These are phyloP conservation scores for Calliopum simillimum DNA, from an alignment of 2,888 invertebrate genomes.

Conservation along the genomic window DNA sequence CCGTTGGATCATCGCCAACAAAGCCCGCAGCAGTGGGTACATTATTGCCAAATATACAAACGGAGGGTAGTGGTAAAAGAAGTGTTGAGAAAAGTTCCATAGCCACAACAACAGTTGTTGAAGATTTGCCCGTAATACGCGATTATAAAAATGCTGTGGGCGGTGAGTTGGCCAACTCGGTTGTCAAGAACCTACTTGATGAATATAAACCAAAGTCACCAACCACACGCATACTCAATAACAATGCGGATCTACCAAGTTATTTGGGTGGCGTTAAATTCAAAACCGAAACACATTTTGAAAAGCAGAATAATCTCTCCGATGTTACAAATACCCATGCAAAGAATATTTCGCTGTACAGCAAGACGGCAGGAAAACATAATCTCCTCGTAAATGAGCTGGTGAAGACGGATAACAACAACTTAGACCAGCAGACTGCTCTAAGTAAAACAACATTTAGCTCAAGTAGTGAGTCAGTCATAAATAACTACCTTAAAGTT, in stretches of 20 bases:
- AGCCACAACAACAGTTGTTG: slow-evolving; percentile 28
- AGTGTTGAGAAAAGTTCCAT: not conserved
- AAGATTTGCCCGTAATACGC: slow-evolving; percentile 61
- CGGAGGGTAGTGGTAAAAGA: not conserved
- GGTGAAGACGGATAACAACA: slow-evolving; percentile 52
- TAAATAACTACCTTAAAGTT: slow-evolving; percentile 64
- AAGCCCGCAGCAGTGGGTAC: not conserved
- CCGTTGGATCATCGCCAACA: slow-evolving; percentile 7
- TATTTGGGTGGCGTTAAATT: slow-evolving; percentile 60
- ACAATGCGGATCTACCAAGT: slow-evolving; percentile 57
- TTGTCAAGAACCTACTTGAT: slow-evolving; percentile 53
- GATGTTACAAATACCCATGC: slow-evolving; percentile 52
- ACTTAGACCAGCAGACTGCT: slow-evolving; percentile 50
- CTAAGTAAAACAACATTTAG: slow-evolving; percentile 29
- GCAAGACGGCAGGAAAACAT: slow-evolving; percentile 43
- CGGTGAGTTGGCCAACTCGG: slow-evolving; percentile 52
- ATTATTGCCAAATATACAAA: slow-evolving; percentile 2
- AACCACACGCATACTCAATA: slow-evolving; percentile 44
- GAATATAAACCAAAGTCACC: slow-evolving; percentile 8
- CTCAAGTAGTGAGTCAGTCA: slow-evolving; percentile 58
- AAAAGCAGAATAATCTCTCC: slow-evolving; percentile 62
- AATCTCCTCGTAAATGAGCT: slow-evolving; percentile 47
- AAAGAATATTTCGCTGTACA: slow-evolving; percentile 26
- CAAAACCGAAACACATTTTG: slow-evolving; percentile 43
- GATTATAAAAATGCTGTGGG: slow-evolving; percentile 62